Base-by-base conservation (phyloP, 2,888 invertebrate species). In the Stratiomys singularior region DNA sequence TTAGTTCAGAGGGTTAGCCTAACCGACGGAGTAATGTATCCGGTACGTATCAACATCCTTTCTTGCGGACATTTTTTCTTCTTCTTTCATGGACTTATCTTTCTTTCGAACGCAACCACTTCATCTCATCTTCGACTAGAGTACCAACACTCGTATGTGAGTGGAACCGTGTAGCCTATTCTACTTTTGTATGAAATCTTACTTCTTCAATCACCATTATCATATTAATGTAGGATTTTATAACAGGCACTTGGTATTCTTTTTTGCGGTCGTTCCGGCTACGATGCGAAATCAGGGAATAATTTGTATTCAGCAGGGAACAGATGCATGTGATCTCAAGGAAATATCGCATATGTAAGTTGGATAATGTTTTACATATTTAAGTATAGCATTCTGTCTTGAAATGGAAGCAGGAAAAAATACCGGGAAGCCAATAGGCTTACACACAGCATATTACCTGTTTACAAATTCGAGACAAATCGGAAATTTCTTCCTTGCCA, bases 131-230 rank as follows among this genome's bases (percentile, higher is more conserved):
- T 37, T 9, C 37, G 5, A 37, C 37, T 5, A 3, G 37, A 37
- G 3, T 37, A 37, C 37, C 3, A 3, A 5, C 37, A 37, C 37
- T 37, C 37, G 9, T 37, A 37, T 37, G 37, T 9, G 37, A 37
- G 9, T 37, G 9, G 37, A 37, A 9, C n/a, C 9, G 37, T 37
- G 37, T 9, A 37, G 9, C 37, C 37, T 37, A 3, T 37, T 37
- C 37, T 9, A 37, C 37, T 37, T 3, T 5, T 37, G 37, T 37
- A 52, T 18, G 23, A 58, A 58, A 58, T 58, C 58, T 58, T 18
- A 23, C 23, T 58, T 58, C 58, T 63, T 63, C 63, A 63, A 63
- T 63, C 63, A 63, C 63, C 63, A 63, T 63, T 63, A 63, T 63
- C 63, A 63, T 63, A 27, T 63, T 63, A 63, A 63, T 63, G 27